Conservation (phyloP, 2,797 vertebrate genomes). For the Mormyrus proboscirostris region DNA sequence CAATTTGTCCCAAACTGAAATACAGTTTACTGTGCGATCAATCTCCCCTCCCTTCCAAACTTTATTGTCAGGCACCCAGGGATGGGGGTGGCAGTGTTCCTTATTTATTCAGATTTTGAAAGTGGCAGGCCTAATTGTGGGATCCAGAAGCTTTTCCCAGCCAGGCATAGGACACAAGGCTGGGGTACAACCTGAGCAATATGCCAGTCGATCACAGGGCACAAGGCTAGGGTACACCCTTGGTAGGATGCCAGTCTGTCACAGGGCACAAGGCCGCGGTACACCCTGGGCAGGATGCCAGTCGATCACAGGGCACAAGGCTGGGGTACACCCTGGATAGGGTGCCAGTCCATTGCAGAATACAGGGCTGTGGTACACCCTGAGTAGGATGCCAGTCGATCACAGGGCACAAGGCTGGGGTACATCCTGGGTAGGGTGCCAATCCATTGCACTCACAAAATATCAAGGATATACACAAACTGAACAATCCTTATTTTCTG, state of each 20-base stretch:
- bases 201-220: neutral
- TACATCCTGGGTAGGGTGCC: neutral
- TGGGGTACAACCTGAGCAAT: neutral
- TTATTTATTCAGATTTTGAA: neutral
- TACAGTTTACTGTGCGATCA: neutral
- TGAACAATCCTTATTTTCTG: neutral
- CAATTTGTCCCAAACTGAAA: neutral
- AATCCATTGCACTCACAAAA: neutral
- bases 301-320: neutral
- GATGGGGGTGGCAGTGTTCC: neutral
- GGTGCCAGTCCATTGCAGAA: neutral
- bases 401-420: neutral
- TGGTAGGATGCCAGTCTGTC: too few relatives aligned
- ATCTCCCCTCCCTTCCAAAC: neutral
- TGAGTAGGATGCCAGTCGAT: neutral
- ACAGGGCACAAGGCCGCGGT: neutral
- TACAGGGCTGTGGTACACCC: neutral
- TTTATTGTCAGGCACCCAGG: neutral
- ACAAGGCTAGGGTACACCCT: neutral
- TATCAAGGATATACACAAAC: neutral
- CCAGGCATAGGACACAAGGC: neutral
- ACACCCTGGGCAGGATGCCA: neutral
- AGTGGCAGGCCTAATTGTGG: neutral
- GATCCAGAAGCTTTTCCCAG: neutral
- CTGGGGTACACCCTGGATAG: neutral